These are phyloP conservation scores for Fregetta grallaria DNA, from an alignment of 2,113 vertebrate species.

Conservation along the genomic window DNA sequence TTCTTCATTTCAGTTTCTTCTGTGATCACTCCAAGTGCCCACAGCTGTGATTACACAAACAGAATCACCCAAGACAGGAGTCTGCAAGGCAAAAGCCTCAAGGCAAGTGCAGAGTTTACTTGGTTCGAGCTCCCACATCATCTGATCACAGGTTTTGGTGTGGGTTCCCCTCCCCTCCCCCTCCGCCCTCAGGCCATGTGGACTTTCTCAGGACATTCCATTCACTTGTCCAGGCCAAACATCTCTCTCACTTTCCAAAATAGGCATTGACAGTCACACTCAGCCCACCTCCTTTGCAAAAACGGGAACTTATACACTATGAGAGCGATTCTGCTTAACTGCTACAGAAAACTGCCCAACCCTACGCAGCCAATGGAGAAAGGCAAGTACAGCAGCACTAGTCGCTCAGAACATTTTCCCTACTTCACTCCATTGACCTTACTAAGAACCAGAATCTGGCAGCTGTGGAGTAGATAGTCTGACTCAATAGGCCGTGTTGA, in stretches of 20 bases:
- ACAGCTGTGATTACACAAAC: neutral
- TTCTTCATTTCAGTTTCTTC: neutral
- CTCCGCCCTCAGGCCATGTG: neutral
- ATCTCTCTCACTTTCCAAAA: constrained; percentile 16
- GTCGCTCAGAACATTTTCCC: neutral
- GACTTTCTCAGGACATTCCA: constrained; percentile 39
- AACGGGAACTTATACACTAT: neutral
- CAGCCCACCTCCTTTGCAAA: neutral
- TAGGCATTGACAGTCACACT: neutral
- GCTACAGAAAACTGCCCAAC: neutral
- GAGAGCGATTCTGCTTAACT: neutral
- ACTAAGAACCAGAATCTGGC: neutral
- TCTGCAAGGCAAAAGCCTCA: neutral
- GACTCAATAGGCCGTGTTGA: neutral
- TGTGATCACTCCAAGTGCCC: neutral
- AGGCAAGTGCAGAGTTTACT: neutral
- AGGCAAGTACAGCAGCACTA: neutral
- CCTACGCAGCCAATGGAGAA: neutral
- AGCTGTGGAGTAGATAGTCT: neutral
- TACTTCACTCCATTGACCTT: neutral
- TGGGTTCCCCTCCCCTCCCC: too few species aligned
- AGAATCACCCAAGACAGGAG: neutral
- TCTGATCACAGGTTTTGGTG: neutral
- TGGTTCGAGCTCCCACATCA: neutral
- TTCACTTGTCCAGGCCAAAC: neutral